phyloP scores from a whole-genome alignment of 1,140 invertebrate genomes.

The Drosophila ficusphila region DNA sequence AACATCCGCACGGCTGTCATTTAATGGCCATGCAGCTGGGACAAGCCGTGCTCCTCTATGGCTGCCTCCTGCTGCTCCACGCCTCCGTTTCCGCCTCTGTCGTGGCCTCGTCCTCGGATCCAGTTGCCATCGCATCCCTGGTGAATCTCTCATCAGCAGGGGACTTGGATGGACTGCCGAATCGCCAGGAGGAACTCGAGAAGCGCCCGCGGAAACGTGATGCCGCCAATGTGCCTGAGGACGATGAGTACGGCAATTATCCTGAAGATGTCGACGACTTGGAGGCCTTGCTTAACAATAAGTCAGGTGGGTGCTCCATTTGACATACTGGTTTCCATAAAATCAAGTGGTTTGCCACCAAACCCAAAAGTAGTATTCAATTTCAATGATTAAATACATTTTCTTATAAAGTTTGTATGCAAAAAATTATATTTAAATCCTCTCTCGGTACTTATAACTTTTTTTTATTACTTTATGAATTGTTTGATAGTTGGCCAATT shows the following conservation, averaged over 20 bases:
- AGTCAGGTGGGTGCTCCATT: constrained; percentile 67
- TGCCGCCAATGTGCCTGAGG: constrained; percentile 80
- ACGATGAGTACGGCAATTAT: constrained; percentile 81
- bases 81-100: constrained; percentile 59
- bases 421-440: too few relatives aligned
- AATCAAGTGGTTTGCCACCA: too few relatives aligned
- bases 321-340: too few relatives aligned
- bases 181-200: constrained; percentile 6
- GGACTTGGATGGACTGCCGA: not conserved
- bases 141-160: constrained; percentile 21
- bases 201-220: constrained; percentile 60
- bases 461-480: too few relatives aligned
- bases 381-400: too few relatives aligned
- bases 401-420: too few relatives aligned
- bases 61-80: constrained; percentile 69
- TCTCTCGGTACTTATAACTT: too few relatives aligned
- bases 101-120: constrained; percentile 21
- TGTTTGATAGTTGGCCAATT: too few relatives aligned
- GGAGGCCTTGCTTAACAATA: constrained; percentile 82
- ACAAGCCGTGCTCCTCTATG: constrained; percentile 70
- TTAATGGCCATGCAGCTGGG: constrained; percentile 65
- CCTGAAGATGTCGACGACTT: constrained; percentile 80
- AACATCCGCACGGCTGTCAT: constrained; percentile 44
- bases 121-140: not conserved
- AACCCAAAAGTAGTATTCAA: too few relatives aligned